Evolutionary conservation across 2,113 vertebrate species (phyloP), one percentile per base, ranked within the genome.

Genomic region (Corydoras maculifer): DNA sequence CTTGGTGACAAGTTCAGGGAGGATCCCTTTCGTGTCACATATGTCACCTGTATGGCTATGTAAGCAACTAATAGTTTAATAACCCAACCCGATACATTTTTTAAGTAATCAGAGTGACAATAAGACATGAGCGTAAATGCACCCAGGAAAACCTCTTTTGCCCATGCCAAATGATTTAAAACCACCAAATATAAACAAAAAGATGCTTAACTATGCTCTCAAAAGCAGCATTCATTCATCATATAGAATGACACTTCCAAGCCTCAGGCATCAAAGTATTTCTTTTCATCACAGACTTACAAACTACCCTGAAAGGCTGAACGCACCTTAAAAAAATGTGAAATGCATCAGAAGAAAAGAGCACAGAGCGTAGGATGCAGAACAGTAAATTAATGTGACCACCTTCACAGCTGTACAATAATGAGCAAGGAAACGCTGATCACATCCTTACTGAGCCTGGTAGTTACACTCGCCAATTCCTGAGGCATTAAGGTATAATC

Each of bases 1-100:
- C 65, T 62, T 65, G 58, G 74, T 80, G 65, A 74, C 58, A 68
- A 51, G 50, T 30, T 32, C 51, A 10, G 58, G 72, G 62, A 62
- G 59, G 58, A 68, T 3, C 15, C 15, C 32, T 61, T 11, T 8
- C 18, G 50, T 74, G 72, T 62, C 72, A 74, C 50, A 57, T 49
- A 57, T 18, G 35, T 68, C 65, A 62, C 13, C 13, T 3, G 59
- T 50, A 59, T 18, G 65, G 50, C 59, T 55, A 15, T 68, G 31
- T 62, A 59, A 68, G 30, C 50, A 62, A 68, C 68, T 51, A 61
- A 50, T 9, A 59, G 50, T 68, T 55, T 50, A 57, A 15, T 18
- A 61, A 48, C 30, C 58, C 65, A 58, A 61, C 72, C 58, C 54
- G 59, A 43, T 25, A 62, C 69, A 53, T 50, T 57, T 62, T 62